Evolutionary conservation across 2,888 invertebrate species (phyloP), one percentile per base, ranked within the genome.

Genomic region (Bedellia somnulentella): DNA sequence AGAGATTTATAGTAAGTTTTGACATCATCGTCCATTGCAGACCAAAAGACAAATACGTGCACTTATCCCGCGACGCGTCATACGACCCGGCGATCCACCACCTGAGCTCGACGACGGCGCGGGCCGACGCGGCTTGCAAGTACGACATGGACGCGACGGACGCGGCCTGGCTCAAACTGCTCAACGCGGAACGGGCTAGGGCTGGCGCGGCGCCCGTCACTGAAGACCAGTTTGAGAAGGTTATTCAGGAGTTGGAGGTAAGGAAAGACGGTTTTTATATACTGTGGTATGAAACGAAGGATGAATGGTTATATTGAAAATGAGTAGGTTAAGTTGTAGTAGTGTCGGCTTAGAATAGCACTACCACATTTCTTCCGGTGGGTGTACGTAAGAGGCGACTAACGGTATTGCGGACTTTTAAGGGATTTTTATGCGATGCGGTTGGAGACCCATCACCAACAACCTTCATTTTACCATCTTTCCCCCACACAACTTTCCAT

Each of bases 81-180:
- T 96, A 91, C 67, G 83, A 84, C 46, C 58, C 86, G 35, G 93
- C 93, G 35, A 83, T 86, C 45, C 94, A 96, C 73, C 82, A 86
- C 52, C 76, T 95, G 45, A 93, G 93, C 38, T 85, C 85, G 45
- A 90, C 92, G 39, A 91, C 93, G 35, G 83, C 90, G 33, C 80
- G 87, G 52, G 89, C 95, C 10, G 95, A 97, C 62, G 90, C 92
- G 44, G 89, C 93, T 14, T 96, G 96, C 71, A 87, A 89, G 40
- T 97, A 97, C 60, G 97, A 97, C 66, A 80, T 97, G 50, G 97
- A 97, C 70, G 93, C 93, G 47, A 84, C 87, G 40, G 97, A 97
- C 66, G 85, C 88, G 36, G 82, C 88, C 25, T 97, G 97, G 97
- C 78, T 97, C 37, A 83, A 85, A 44, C 79, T 87, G 37, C 70